Evolutionary conservation across 2,888 invertebrate species (phyloP).

Genomic region (Eulithis prunata): DNA sequence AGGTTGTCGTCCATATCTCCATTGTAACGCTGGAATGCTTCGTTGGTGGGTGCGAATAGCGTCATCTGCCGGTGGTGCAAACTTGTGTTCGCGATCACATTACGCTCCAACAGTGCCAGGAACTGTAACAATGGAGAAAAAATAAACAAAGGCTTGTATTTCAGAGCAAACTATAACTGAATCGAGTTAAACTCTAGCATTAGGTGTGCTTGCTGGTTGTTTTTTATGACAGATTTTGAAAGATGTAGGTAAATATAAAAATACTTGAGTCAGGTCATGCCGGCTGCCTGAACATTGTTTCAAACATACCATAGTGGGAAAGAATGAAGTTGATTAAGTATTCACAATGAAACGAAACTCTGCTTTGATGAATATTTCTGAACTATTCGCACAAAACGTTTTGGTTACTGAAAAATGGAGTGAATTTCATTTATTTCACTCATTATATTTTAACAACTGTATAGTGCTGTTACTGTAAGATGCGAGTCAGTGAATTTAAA

Average conservation of each 20-base stretch:
- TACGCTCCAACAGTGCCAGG: constrained; percentile 88
- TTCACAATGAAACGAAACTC: neutral
- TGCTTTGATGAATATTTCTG: neutral
- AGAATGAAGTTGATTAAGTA: neutral
- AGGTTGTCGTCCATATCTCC: constrained; percentile 84
- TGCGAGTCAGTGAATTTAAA: no score
- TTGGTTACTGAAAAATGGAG: no score
- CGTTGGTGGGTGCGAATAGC: constrained; percentile 95
- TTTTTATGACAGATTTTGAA: no score
- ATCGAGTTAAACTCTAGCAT: neutral
- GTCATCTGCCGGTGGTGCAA: constrained; percentile 90
- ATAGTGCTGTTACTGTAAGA: no score
- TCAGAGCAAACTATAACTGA: neutral
- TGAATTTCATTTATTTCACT: no score
- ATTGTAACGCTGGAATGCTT: constrained; percentile 91
- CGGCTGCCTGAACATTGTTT: no score
- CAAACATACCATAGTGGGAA: neutral
- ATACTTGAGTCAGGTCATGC: no score
- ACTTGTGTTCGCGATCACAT: constrained; percentile 89
- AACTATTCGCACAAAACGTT: neutral
- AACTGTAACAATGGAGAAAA: constrained; percentile 84
- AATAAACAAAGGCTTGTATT: neutral
- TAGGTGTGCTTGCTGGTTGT: no score
- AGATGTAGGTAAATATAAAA: no score
- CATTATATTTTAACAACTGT: no score